Conservation (phyloP, 2,888 invertebrate species). For the Iphiclides podalirius region DNA sequence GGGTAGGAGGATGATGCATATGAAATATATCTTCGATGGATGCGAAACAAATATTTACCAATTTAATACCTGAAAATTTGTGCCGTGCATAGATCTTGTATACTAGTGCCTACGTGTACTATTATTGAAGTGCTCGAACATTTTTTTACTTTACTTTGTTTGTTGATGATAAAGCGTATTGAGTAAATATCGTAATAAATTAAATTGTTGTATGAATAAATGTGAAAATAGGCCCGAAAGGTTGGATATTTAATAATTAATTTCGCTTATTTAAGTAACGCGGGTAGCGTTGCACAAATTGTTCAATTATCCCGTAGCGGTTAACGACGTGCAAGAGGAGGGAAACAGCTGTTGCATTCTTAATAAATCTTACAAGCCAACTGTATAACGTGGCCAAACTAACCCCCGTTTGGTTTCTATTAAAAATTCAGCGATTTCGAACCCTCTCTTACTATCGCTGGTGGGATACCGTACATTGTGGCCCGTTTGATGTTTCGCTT, state of each 20-base stretch:
- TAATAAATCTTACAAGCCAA: constrained; percentile 17
- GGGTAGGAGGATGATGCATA: too few species aligned
- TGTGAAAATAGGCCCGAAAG: too few species aligned
- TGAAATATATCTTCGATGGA: too few species aligned
- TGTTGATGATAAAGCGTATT: too few species aligned
- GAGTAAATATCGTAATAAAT: too few species aligned
- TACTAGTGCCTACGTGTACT: too few species aligned
- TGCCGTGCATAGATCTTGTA: too few species aligned
- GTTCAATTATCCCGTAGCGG: constrained; percentile 14
- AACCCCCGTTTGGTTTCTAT: constrained; percentile 13
- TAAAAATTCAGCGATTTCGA: constrained; percentile 15
- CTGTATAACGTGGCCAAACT: constrained; percentile 16
- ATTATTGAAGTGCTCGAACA: too few species aligned
- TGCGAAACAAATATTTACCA: too few species aligned
- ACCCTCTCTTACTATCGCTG: background rate
- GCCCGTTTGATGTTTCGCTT: background rate
- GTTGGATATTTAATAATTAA: background rate
- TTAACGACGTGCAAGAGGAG: constrained; percentile 8
- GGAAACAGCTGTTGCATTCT: constrained; percentile 17
- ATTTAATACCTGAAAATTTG: too few species aligned
- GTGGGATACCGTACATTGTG: background rate
- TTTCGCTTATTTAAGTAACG: background rate
- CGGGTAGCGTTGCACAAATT: constrained; percentile 9
- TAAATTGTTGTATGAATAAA: too few species aligned
- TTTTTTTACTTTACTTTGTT: too few species aligned